phyloP scores from a whole-genome alignment of 2,797 vertebrate genomes.

The Aeoliscus strigatus region DNA sequence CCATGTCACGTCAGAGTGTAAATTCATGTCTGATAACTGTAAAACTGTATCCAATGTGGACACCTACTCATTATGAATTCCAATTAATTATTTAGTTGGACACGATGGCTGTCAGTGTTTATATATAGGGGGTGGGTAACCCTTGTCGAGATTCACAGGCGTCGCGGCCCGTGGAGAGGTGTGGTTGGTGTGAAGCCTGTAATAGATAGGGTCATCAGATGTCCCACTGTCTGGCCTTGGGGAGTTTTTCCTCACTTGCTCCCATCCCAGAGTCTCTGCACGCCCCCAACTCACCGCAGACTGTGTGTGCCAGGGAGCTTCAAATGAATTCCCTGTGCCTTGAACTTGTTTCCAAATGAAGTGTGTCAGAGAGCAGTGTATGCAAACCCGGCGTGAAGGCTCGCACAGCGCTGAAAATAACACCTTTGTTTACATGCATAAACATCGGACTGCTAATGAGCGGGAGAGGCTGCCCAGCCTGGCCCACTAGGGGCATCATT shows the following conservation, averaged over 20 bases:
- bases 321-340: no score
- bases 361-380: constrained; percentile 22
- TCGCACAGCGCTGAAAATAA: constrained; percentile 56
- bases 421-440: constrained; percentile 61
- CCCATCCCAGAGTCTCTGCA: constrained; percentile 18
- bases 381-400: constrained; percentile 36
- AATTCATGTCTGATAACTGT: not conserved
- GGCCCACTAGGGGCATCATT: constrained; percentile 40
- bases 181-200: constrained; percentile 2
- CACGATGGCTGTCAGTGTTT: constrained; percentile 25
- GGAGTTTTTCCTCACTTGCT: constrained; percentile 16
- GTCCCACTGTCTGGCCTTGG: constrained; percentile 28
- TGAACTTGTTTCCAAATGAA: constrained; percentile 6
- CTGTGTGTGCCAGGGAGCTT: no score
- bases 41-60: not conserved
- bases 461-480: constrained; percentile 42
- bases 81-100: constrained; percentile 33
- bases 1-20: not conserved
- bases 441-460: constrained; percentile 71
- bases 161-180: constrained; percentile 10
- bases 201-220: constrained; percentile 38
- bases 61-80: constrained; percentile 26
- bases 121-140: constrained; percentile 18
- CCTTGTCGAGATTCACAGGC: constrained; percentile 13
- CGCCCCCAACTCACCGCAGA: constrained; percentile 1